These are phyloP conservation scores for Tipula lateralis DNA, from an alignment of 2,888 invertebrate genomes.

Conservation along the genomic window DNA sequence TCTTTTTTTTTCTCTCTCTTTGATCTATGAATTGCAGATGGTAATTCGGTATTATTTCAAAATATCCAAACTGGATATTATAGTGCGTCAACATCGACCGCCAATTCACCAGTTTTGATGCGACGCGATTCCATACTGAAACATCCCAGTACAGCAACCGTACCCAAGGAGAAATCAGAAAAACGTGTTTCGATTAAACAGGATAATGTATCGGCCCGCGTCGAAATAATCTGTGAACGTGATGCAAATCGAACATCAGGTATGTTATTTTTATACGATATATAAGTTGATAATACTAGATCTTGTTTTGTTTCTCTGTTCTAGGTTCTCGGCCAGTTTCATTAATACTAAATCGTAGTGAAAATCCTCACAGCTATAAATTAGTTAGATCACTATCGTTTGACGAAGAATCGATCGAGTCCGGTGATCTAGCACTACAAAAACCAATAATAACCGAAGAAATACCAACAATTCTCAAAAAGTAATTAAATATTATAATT, in stretches of 20 bases:
- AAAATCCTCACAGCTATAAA: conserved; percentile 43
- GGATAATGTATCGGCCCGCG: conserved; percentile 39
- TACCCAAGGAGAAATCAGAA: conserved; percentile 37
- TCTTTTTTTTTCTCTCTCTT: not conserved
- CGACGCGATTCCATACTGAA: conserved; percentile 48
- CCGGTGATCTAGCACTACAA: not conserved
- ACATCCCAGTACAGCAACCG: conserved; percentile 38
- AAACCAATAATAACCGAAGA: not conserved
- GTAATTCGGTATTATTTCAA: conserved; percentile 35
- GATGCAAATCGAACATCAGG: conserved; percentile 42
- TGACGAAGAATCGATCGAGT: conserved; percentile 44
- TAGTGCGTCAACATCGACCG: conserved; percentile 32
- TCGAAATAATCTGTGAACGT: conserved; percentile 46
- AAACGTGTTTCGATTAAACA: conserved; percentile 48
- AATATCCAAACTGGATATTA: conserved; percentile 12
- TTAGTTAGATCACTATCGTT: conserved; percentile 47
- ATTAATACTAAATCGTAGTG: conserved; percentile 45
- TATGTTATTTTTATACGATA: conserved; percentile 33
- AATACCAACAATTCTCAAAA: not conserved
- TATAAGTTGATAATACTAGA: not conserved
- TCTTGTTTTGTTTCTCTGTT: not conserved
- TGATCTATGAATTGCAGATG: conserved; percentile 28
- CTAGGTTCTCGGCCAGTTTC: conserved; percentile 47
- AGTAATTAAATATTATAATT: not conserved
- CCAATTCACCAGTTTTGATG: conserved; percentile 39